These are phyloP conservation scores for Standfussiana lucernea DNA, from an alignment of 2,888 invertebrate species.

Conservation along the genomic window DNA sequence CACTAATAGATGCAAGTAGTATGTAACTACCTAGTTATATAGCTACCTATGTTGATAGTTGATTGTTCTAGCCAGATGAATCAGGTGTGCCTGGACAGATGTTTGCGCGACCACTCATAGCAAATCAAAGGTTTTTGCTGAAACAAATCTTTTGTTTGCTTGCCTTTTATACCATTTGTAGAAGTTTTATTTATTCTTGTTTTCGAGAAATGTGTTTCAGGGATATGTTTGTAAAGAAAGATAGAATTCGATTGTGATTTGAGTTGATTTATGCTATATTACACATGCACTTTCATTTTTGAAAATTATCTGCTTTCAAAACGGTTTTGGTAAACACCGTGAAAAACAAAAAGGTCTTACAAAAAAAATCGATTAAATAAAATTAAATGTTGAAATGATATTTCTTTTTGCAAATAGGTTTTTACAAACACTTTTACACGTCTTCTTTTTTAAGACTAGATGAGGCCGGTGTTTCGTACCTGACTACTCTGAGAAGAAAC, in stretches of 20 bases:
- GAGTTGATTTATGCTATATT: not conserved
- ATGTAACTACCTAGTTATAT: not conserved
- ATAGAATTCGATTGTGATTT: not conserved
- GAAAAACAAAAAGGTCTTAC: too few species aligned
- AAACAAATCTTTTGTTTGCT: constrained; percentile 42
- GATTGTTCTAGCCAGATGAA: constrained; percentile 58
- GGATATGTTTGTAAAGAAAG: not conserved
- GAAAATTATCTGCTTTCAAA: too few species aligned
- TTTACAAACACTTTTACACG: too few species aligned
- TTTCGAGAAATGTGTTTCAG: constrained; percentile 8
- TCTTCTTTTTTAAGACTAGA: too few species aligned
- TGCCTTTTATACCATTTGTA: constrained; percentile 12
- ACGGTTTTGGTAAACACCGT: too few species aligned
- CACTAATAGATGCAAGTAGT: constrained; percentile 37
- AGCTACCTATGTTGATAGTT: constrained; percentile 51
- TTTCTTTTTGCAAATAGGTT: too few species aligned
- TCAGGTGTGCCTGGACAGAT: constrained; percentile 54
- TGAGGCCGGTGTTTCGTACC: too few species aligned
- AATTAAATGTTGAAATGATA: too few species aligned
- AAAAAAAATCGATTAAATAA: too few species aligned
- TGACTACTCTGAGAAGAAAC: too few species aligned
- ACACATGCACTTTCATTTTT: not conserved
- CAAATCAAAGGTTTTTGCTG: constrained; percentile 35
- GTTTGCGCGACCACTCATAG: constrained; percentile 22
- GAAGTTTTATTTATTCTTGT: constrained; percentile 18